Evolutionary conservation across 2,888 invertebrate species (phyloP).

Genomic region (Argyresthia albistria): DNA sequence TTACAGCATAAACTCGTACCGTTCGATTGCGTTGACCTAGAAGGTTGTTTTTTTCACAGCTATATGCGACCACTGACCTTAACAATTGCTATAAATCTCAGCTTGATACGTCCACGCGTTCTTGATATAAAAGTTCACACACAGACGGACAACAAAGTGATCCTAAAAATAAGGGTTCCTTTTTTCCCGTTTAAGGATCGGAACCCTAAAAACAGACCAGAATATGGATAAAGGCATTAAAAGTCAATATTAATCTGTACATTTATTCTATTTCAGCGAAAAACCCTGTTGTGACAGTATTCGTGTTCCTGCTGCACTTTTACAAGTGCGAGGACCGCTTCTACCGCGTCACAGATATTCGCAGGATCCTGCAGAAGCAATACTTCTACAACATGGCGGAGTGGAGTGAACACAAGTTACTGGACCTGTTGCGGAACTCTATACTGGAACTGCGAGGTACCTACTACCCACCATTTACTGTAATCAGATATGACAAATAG

Average conservation of each 20-base stretch:
- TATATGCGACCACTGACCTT: too few relatives aligned
- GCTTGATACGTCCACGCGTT: too few relatives aligned
- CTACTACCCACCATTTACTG: constrained; percentile 15
- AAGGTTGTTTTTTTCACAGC: too few relatives aligned
- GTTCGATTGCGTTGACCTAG: too few relatives aligned
- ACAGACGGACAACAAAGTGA: too few relatives aligned
- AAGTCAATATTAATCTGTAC: background rate
- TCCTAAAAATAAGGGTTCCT: too few relatives aligned
- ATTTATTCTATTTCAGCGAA: constrained; percentile 35
- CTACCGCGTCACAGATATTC: constrained; percentile 33
- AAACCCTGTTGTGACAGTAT: constrained; percentile 43
- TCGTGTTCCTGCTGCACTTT: constrained; percentile 56
- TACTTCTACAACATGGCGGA: constrained; percentile 47
- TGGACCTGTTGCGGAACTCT: constrained; percentile 40
- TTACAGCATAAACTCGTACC: too few relatives aligned
- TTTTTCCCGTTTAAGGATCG: too few relatives aligned
- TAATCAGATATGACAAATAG: background rate
- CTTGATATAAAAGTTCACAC: too few relatives aligned
- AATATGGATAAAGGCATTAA: too few relatives aligned
- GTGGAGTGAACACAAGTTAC: constrained; percentile 50
- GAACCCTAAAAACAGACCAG: too few relatives aligned
- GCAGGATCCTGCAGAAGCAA: constrained; percentile 33
- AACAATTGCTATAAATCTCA: too few relatives aligned
- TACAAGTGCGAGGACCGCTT: constrained; percentile 49
- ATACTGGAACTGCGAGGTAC: constrained; percentile 43